phyloP scores from a whole-genome alignment of 2,888 invertebrate species.

The Amphipyra tragopoginis region DNA sequence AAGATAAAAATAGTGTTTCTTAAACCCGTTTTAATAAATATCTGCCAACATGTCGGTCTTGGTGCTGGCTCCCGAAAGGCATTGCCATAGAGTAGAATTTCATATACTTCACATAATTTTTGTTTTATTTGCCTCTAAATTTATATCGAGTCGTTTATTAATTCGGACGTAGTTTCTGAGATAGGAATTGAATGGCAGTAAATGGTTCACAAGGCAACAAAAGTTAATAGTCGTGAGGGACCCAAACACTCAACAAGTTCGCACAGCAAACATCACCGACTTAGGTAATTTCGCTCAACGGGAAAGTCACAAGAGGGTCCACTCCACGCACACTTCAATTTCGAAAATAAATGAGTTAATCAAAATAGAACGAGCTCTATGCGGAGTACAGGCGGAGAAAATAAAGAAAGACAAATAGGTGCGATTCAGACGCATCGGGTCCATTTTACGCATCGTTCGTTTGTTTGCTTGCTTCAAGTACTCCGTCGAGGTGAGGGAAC shows the following conservation, averaged over 20 bases:
- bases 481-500: conserved; percentile 18
- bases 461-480: conserved; percentile 35
- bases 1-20: too few relatives aligned
- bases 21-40: too few relatives aligned
- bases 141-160: too few relatives aligned
- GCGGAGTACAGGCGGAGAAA: conserved; percentile 41
- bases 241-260: conserved; percentile 75
- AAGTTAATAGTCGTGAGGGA: conserved; percentile 73
- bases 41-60: too few relatives aligned
- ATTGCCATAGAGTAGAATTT: too few relatives aligned
- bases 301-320: conserved; percentile 69
- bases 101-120: too few relatives aligned
- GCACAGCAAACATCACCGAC: conserved; percentile 73
- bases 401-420: conserved; percentile 55
- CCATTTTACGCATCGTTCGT: conserved; percentile 53
- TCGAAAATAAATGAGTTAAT: conserved; percentile 76
- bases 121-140: too few relatives aligned
- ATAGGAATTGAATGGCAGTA: conserved; percentile 35
- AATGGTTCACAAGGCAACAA: conserved; percentile 58
- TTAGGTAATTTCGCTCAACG: conserved; percentile 70
- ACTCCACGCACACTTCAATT: conserved; percentile 70
- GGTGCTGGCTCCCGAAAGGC: too few relatives aligned
- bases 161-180: conserved; percentile 3
- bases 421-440: conserved; percentile 40
- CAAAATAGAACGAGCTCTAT: conserved; percentile 67